Conservation (phyloP, 1,140 invertebrate species). For the Hyposmocoma kahamanoa region DNA sequence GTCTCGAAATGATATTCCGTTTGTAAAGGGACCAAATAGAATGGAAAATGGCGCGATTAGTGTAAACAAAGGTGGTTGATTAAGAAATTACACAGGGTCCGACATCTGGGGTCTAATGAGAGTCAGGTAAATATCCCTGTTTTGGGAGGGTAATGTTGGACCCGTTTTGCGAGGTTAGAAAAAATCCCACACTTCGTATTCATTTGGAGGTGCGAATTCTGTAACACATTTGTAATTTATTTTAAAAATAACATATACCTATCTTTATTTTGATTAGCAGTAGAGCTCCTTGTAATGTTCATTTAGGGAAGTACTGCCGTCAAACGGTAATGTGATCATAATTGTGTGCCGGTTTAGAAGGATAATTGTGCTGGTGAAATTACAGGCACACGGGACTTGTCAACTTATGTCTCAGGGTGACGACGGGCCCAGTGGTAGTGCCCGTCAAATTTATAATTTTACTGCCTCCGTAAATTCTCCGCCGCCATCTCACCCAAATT, state of each 20-base stretch:
- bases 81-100: slow-evolving; percentile 52
- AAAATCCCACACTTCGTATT: not conserved
- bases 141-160: not conserved
- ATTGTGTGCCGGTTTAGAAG: too few species aligned
- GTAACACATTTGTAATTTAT: not conserved
- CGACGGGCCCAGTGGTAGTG: not conserved
- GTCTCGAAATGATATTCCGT: slow-evolving; percentile 23
- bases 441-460: not conserved
- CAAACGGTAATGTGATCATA: too few species aligned
- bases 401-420: too few species aligned
- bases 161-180: not conserved
- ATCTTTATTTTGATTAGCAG: not conserved
- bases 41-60: slow-evolving; percentile 55
- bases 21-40: slow-evolving; percentile 42
- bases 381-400: too few species aligned
- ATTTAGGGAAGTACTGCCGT: too few species aligned
- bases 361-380: too few species aligned
- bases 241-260: not conserved
- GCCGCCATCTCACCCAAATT: not conserved
- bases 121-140: not conserved
- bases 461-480: not conserved
- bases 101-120: slow-evolving; percentile 1
- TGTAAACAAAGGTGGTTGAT: slow-evolving; percentile 56
- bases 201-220: not conserved
- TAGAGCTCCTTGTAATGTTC: too few species aligned